Percentiles rank a stretch among this genome's conserved stretches.
Conservation (phyloP, 2,888 invertebrate species). For the Lepidochitona cinerea region DNA sequence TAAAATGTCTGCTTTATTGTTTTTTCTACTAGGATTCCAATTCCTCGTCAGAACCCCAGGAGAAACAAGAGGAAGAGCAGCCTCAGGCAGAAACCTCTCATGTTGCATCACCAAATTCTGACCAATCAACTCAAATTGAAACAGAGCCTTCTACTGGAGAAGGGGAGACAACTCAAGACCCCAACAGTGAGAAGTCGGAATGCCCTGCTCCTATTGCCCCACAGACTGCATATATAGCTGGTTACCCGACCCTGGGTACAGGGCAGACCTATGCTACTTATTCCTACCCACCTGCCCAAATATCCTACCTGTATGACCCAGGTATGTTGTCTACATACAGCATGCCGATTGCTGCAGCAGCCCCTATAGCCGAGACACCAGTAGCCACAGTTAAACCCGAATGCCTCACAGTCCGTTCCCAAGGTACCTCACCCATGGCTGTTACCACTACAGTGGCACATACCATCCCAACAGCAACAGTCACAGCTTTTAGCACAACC, state of each 20-base stretch:
- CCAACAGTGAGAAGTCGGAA: background rate
- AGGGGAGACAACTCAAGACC: background rate
- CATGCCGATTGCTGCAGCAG: slow-evolving; percentile 26
- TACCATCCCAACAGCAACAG: slow-evolving; percentile 9
- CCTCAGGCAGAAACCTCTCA: no score
- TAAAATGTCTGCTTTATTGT: no score
- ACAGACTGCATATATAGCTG: background rate
- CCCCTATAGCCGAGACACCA: background rate
- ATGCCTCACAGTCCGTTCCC: slow-evolving; percentile 49
- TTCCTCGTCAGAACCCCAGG: no score
- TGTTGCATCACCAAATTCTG: no score
- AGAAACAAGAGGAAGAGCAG: no score
- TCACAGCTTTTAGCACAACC: background rate
- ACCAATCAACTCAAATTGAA: no score
- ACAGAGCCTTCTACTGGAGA: background rate
- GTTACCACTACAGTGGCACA: slow-evolving; percentile 33
- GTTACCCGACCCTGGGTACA: slow-evolving; percentile 21
- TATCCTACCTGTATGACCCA: slow-evolving; percentile 45
- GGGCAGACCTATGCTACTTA: slow-evolving; percentile 25
- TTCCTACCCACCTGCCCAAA: slow-evolving; percentile 27
- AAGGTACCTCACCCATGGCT: slow-evolving; percentile 62
- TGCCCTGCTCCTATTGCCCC: background rate
- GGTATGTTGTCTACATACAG: slow-evolving; percentile 35
- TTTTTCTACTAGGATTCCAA: no score
- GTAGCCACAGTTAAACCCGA: slow-evolving; percentile 36